Evolutionary conservation across 2,888 invertebrate species (phyloP).

Genomic region (Scaptomyza cyrtandrae): DNA sequence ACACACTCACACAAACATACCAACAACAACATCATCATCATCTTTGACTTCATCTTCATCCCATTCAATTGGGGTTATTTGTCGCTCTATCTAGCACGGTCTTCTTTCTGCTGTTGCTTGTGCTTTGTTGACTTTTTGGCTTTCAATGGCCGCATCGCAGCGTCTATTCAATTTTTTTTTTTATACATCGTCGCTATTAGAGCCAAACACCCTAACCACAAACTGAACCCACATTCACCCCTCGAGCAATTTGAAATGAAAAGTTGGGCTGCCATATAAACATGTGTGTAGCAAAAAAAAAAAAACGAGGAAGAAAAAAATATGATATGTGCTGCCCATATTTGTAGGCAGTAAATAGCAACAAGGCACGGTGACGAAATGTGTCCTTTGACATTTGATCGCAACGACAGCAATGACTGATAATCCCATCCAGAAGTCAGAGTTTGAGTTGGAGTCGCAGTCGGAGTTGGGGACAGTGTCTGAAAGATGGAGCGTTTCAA

Average conservation of each 20-base stretch:
- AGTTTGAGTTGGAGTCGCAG: constrained; percentile 3
- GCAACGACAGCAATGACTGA: constrained; percentile 29
- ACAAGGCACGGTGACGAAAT: constrained; percentile 70
- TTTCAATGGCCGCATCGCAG: constrained; percentile 67
- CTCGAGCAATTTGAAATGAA: constrained; percentile 74
- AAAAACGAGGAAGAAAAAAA: constrained; percentile 32
- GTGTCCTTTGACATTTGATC: constrained; percentile 81
- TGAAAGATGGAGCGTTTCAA: constrained; percentile 22
- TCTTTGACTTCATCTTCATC: constrained; percentile 16
- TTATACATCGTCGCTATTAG: constrained; percentile 60
- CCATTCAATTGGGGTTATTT: constrained; percentile 81
- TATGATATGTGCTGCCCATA: constrained; percentile 51
- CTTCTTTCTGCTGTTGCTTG: constrained; percentile 21
- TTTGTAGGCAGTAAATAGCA: constrained; percentile 76
- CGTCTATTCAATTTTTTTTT: constrained; percentile 73
- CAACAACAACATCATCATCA: constrained; percentile 43
- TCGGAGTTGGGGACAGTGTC: neutral
- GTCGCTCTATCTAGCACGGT: constrained; percentile 71
- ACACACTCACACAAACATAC: constrained; percentile 12
- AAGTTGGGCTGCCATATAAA: constrained; percentile 70
- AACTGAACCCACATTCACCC: constrained; percentile 25
- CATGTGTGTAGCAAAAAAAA: constrained; percentile 47
- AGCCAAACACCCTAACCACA: constrained; percentile 38
- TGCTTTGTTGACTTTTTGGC: constrained; percentile 76
- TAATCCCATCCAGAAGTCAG: constrained; percentile 36